Percentiles rank a stretch among this genome's conserved stretches.
Evolutionary conservation across 1,140 invertebrate genomes (phyloP).

Genomic region (Artemia franciscana): DNA sequence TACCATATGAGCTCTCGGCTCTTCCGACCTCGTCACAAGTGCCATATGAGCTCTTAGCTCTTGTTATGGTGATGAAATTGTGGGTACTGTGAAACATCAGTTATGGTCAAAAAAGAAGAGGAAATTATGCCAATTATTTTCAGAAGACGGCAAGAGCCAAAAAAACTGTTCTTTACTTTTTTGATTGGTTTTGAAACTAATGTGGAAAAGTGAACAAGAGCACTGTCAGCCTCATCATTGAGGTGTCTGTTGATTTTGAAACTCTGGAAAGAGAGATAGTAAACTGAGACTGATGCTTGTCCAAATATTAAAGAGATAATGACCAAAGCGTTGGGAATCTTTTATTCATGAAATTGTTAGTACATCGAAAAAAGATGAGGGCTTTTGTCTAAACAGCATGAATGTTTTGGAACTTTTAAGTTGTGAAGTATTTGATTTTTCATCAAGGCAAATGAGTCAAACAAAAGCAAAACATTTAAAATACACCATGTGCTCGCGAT

Average conservation of each 20-base stretch:
- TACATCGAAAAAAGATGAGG: constrained; percentile 94
- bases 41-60: no score
- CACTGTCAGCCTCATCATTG: constrained; percentile 93
- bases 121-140: no score
- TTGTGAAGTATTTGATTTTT: constrained; percentile 99
- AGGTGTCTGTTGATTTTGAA: constrained; percentile 78
- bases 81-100: no score
- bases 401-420: constrained; percentile 86
- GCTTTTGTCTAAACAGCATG: constrained; percentile 99
- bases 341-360: constrained; percentile 98
- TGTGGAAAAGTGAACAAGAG: constrained; percentile 99
- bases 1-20: no score
- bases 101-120: no score
- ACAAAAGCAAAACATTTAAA: constrained; percentile 97
- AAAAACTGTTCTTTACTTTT: no score
- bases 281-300: constrained; percentile 98
- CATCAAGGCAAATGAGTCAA: constrained; percentile 88
- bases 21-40: no score
- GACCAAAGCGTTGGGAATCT: constrained; percentile 98
- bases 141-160: no score
- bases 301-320: constrained; percentile 93
- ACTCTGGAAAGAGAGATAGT: constrained; percentile 75
- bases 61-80: no score
- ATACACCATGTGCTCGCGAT: constrained; percentile 98
- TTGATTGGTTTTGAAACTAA: constrained; percentile 83